Conservation (phyloP, 1,140 invertebrate species). For the Babylonia areolata region DNA sequence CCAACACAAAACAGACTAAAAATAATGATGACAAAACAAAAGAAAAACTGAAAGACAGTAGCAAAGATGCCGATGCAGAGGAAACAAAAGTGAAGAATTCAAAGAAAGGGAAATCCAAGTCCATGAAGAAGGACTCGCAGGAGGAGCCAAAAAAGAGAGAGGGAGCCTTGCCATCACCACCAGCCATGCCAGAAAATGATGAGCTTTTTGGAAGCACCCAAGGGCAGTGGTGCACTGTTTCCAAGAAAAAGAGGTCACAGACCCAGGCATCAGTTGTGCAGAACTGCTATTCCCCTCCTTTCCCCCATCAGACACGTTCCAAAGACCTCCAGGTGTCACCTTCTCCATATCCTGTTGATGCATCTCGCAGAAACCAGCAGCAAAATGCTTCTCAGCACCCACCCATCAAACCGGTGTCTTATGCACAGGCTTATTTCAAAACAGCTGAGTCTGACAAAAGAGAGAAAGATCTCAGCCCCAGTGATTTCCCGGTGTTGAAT, state of each 20-base stretch:
- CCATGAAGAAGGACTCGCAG: not conserved
- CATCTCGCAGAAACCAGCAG: conserved; percentile 20
- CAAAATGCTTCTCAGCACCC: not conserved
- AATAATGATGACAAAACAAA: conserved; percentile 30
- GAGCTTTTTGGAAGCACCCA: not conserved
- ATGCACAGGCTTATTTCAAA: not conserved
- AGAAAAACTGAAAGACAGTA: conserved; percentile 13
- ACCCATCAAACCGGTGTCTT: not conserved
- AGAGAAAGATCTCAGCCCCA: conserved; percentile 35
- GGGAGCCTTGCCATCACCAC: not conserved
- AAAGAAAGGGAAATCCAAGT: not conserved
- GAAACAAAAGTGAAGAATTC: conserved; percentile 32
- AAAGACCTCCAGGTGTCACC: not conserved
- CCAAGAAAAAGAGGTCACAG: not conserved
- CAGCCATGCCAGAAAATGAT: not conserved
- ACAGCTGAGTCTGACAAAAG: not conserved
- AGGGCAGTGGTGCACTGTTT: not conserved
- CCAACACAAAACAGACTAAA: conserved; percentile 1
- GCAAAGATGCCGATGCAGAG: conserved; percentile 39
- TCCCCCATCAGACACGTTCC: not conserved
- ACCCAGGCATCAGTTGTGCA: not conserved
- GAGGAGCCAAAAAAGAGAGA: not conserved
- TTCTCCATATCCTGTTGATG: not conserved
- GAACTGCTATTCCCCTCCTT: not conserved
- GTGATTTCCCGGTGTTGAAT: conserved; percentile 26